Conservation (phyloP, 2,113 vertebrate species). For the Leucosticte australis region DNA sequence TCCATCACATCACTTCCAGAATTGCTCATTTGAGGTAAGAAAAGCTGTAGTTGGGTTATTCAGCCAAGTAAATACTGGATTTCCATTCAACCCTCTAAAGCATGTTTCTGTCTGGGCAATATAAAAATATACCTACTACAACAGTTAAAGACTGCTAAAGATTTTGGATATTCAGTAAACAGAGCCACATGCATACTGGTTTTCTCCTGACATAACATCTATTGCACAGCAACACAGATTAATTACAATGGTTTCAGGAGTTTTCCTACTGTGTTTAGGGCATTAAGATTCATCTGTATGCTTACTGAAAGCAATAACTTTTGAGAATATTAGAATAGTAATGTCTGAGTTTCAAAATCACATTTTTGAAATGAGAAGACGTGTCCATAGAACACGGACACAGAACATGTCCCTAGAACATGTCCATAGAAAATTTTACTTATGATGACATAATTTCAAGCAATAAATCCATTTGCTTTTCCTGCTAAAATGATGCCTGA, state of each 20-base stretch:
- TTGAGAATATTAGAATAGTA: background rate
- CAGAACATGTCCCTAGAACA: too few relatives aligned
- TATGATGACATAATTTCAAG: background rate
- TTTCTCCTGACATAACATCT: background rate
- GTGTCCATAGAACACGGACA: background rate
- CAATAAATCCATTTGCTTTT: background rate
- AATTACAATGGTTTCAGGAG: slow-evolving; percentile 12
- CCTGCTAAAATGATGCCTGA: background rate
- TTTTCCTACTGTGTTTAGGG: background rate
- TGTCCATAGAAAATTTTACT: background rate
- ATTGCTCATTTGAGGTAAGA: background rate
- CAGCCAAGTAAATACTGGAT: background rate
- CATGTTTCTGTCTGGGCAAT: background rate
- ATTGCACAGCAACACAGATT: background rate
- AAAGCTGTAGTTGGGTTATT: background rate
- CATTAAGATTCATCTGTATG: background rate
- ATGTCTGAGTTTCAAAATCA: background rate
- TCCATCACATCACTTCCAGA: background rate
- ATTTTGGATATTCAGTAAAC: background rate
- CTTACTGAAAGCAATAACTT: background rate
- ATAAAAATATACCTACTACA: background rate
- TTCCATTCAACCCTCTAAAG: background rate
- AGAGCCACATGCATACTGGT: background rate
- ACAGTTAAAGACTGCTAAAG: background rate
- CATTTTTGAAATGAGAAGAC: background rate